A percentile compares a stretch with the other conserved stretches of the same genome.
These are phyloP conservation scores for Zaprionus nigranus DNA, from an alignment of 1,140 invertebrate genomes.

Conservation along the genomic window DNA sequence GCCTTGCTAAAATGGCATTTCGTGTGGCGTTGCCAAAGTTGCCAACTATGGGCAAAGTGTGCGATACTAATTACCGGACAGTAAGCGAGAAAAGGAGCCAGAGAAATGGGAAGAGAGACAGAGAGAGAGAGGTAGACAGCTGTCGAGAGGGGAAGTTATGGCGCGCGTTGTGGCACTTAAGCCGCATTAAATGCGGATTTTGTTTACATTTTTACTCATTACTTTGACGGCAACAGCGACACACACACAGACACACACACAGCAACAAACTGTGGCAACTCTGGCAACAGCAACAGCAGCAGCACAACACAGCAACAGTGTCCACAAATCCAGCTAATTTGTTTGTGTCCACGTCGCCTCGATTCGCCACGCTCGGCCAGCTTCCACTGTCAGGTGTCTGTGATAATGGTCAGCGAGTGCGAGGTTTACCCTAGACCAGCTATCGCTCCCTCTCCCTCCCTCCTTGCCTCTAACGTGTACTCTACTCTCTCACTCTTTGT, in stretches of 20 bases:
- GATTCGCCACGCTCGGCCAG: constrained; percentile 1
- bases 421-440: neutral
- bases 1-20: constrained; percentile 55
- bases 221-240: constrained; percentile 19
- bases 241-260: neutral
- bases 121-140: neutral
- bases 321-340: constrained; percentile 63
- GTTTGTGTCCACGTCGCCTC: constrained; percentile 51
- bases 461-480: neutral
- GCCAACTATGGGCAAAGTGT: constrained; percentile 27
- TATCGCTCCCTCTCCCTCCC: neutral
- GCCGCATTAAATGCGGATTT: constrained; percentile 72
- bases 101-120: neutral
- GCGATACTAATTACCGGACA: constrained; percentile 55
- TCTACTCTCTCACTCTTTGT: neutral
- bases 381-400: constrained; percentile 14
- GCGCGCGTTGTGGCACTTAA: constrained; percentile 51
- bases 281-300: constrained; percentile 14
- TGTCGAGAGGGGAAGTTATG: constrained; percentile 32
- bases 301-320: constrained; percentile 15
- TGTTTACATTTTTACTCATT: constrained; percentile 68
- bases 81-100: neutral
- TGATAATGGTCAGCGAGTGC: constrained; percentile 19
- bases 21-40: constrained; percentile 28
- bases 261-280: neutral